Percentiles rank a stretch among this genome's conserved stretches.
phyloP scores from a whole-genome alignment of 2,888 invertebrate species.

The Drosophila aldrichi region DNA sequence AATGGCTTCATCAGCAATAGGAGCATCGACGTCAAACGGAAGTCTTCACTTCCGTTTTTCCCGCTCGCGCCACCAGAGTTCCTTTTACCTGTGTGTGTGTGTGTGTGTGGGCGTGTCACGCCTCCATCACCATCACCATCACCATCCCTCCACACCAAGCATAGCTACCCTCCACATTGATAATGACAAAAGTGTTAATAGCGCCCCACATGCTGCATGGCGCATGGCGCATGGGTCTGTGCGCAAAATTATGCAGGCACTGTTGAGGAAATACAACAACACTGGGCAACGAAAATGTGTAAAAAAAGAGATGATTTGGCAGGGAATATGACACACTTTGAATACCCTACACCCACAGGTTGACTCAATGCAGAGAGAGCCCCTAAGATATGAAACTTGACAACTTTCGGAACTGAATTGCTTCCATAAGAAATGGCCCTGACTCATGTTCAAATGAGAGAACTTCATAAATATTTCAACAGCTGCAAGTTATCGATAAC shows the following conservation, averaged over 20 bases:
- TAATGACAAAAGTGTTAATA: conserved; percentile 82
- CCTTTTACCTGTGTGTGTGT: neutral
- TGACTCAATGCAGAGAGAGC: neutral
- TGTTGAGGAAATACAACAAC: conserved; percentile 71
- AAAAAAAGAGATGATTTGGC: conserved; percentile 23
- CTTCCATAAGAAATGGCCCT: no score
- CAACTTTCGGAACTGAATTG: no score
- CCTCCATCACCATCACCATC: neutral
- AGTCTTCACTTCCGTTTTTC: conserved; percentile 71
- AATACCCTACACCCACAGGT: conserved; percentile 5
- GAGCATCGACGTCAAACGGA: conserved; percentile 60
- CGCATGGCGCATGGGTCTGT: conserved; percentile 63
- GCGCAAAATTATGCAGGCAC: conserved; percentile 75
- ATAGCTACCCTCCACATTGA: conserved; percentile 25
- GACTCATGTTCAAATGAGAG: no score
- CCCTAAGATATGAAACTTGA: no score
- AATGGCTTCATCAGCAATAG: conserved; percentile 72
- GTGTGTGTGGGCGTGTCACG: neutral
- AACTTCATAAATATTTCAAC: neutral
- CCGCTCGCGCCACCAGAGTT: conserved; percentile 21
- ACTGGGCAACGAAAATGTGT: conserved; percentile 8
- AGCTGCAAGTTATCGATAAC: neutral
- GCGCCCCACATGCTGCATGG: conserved; percentile 72
- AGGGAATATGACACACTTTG: neutral
- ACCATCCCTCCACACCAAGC: neutral